A percentile compares a stretch with the other conserved stretches of the same genome.
phyloP scores from a whole-genome alignment of 2,888 invertebrate species.

The Pegoplata infirma region DNA sequence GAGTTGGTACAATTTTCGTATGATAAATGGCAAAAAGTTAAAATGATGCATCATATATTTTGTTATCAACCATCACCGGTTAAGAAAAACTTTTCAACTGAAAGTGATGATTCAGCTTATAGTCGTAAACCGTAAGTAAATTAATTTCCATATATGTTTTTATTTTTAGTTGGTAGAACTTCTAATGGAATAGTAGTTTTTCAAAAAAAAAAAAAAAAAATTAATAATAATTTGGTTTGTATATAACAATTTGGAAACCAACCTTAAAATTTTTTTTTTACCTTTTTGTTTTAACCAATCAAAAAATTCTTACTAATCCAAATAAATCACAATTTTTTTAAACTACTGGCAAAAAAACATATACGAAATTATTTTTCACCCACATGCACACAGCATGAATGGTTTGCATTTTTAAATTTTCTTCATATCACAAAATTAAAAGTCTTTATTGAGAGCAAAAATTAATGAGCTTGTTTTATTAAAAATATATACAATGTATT shows the following conservation, averaged over 20 bases:
- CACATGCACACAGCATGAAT: conserved; percentile 59
- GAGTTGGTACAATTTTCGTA: conserved; percentile 91
- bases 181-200: conserved; percentile 23
- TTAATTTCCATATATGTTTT: neutral
- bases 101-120: conserved; percentile 81
- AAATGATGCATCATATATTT: conserved; percentile 92
- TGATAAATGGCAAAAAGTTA: conserved; percentile 89
- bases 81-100: conserved; percentile 88
- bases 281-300: conserved; percentile 29
- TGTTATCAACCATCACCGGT: conserved; percentile 92
- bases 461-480: neutral
- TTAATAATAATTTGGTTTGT: conserved; percentile 52
- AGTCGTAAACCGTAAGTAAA: conserved; percentile 78
- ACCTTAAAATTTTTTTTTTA: no score
- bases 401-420: conserved; percentile 45
- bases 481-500: neutral
- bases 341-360: conserved; percentile 52
- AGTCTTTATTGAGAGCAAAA: conserved; percentile 10
- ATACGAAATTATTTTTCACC: conserved; percentile 57
- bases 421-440: no score
- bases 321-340: conserved; percentile 19
- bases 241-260: conserved; percentile 21
- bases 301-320: conserved; percentile 11
- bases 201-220: neutral
- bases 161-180: neutral